Base-by-base conservation (phyloP, 1,140 invertebrate species). In the Macrocentrus cingulum region DNA sequence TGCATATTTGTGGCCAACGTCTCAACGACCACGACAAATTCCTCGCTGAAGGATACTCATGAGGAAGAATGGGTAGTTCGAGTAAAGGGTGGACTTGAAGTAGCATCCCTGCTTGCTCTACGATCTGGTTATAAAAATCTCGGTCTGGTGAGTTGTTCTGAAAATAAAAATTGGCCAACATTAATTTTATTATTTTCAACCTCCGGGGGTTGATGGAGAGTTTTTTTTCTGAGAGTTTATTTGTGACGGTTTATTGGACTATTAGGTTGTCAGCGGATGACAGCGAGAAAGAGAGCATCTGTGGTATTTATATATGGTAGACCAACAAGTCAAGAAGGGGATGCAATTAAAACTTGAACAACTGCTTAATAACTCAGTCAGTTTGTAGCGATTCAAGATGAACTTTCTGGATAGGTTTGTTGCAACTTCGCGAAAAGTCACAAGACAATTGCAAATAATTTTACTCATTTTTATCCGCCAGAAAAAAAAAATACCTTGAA, bases 51-150 rank as follows among this genome's bases (percentile, higher is more conserved):
- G 9, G 44, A 50, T 58, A 29, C 20, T 59, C 50, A 70, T 65
- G 68, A 65, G 13, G 83, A 84, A 48, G 82, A 84, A 70, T 85
- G 84, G 84, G 79, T 84, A 11, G 81, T 85, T 5, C 69, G 80
- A 61, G 65, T 85, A 20, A 66, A 71, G 18, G 82, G 81, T 13
- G 83, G 83, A 29, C 60, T 66, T 4, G 66, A 75, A 53, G 67
- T 75, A 9, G 82, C 83, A 0, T 64, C 79, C 3, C 63, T 76
- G 11, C 51, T 85, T 29, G 83, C 84, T 2, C 51, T 74, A 9
- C 75, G 80, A 52, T 68, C 73, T 8, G 81, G 80, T 15, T 84
- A 81, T 66, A 61, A 62, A 23, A 75, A 81, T 56, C 46, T 79
- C 13, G 82, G 83, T 55, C 67, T 76, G 62, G 84, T 84, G 71